Evolutionary conservation across 2,888 invertebrate genomes (phyloP), one percentile per base, ranked within the genome.

Genomic region (Amphipoea lucens): DNA sequence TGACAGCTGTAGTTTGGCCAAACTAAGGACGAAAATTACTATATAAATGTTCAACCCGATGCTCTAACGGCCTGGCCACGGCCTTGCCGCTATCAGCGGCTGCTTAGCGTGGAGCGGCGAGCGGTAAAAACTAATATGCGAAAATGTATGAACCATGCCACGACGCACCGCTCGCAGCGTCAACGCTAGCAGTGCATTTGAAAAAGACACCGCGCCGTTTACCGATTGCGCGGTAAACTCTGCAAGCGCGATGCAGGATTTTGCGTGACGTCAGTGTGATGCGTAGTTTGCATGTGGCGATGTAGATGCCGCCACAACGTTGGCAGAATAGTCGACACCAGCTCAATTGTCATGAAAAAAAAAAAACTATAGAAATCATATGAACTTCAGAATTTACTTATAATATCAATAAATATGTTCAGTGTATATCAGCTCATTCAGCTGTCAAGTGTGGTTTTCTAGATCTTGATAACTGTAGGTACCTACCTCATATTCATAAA

Each of bases 401-500:
- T 54, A 14, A 54, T 23, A 70, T 14, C 51, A 51, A 14, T 29
- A 23, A 42, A 45, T 20, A 54, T 54, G 6, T 45, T 45, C 54
- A 17, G 54, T 7, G 76, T 60, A n/a, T 5, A 76, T 75, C 36
- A 36, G 29, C 29, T 29, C 29, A 29, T 29, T 29, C 29, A 29
- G 36, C 4, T 78, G 29, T 81, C n/a, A 51, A 51, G 60, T 48
- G 60, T 60, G 68, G 20, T 11, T 14, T 81, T 51, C 51, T 60
- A 60, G 40, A 81, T 57, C 57, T 81, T 23, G 17, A 42, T 4
- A 57, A 40, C 45, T 40, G 23, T 60, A n/a, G 57, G 11, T 68
- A 68, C 57, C 57, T 69, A 78, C 80, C 40, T 78, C 60, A 51
- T 70, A 70, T 81, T 78, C 51, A 69, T 80, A 57, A 11, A 51